phyloP scores from a whole-genome alignment of 2,113 vertebrate genomes.

The Salvelinus alpinus region DNA sequence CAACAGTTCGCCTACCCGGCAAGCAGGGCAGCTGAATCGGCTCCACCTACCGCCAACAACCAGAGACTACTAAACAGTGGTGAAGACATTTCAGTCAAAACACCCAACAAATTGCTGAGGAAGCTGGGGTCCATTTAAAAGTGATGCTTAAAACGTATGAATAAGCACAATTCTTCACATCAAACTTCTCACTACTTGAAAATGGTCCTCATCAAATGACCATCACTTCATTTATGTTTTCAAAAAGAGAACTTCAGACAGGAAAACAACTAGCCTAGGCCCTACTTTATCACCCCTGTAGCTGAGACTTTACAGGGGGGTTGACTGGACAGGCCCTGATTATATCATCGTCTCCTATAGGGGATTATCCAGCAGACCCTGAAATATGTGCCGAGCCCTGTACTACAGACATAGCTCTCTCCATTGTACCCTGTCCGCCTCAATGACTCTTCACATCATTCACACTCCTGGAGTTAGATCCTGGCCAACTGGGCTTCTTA shows the following conservation, averaged over 20 bases:
- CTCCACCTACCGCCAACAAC: too few relatives aligned
- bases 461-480: background rate
- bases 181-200: too few relatives aligned
- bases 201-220: too few relatives aligned
- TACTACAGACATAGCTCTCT: constrained; percentile 2
- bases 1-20: too few relatives aligned
- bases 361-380: constrained; percentile 41
- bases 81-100: background rate
- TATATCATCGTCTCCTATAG: constrained; percentile 6
- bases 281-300: background rate
- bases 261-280: background rate
- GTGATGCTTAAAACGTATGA: too few relatives aligned
- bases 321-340: background rate
- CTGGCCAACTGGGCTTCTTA: background rate
- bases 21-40: too few relatives aligned
- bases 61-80: too few relatives aligned
- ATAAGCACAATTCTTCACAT: too few relatives aligned
- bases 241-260: background rate
- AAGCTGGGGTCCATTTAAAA: background rate
- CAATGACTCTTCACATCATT: constrained; percentile 4
- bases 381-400: constrained; percentile 26
- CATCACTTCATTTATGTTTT: too few relatives aligned
- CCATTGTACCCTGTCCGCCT: constrained; percentile 1
- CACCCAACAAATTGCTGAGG: background rate
- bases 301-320: background rate